These are phyloP conservation scores for Turdus rufiventris DNA, from an alignment of 2,113 vertebrate species.

Conservation along the genomic window DNA sequence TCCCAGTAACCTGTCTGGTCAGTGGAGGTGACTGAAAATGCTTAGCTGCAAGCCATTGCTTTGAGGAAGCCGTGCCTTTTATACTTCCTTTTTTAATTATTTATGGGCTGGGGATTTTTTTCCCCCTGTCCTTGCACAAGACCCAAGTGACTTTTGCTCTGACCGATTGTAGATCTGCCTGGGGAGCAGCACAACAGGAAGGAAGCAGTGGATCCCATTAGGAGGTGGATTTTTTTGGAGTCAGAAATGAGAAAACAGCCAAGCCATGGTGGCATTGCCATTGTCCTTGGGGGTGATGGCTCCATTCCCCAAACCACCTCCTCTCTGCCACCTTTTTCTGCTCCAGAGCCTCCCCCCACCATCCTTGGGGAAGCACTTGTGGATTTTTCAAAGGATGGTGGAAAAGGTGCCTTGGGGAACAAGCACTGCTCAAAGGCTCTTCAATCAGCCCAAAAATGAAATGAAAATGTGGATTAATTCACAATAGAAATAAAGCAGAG, in stretches of 20 bases:
- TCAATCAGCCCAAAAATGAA: fast-evolving
- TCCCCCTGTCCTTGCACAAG: fast-evolving
- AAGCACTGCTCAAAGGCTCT: not conserved
- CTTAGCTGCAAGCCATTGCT: slow-evolving; percentile 27
- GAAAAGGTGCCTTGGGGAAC: not conserved
- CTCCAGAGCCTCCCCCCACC: not conserved
- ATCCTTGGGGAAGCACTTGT: not conserved
- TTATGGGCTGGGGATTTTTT: not conserved
- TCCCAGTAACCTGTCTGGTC: slow-evolving; percentile 45
- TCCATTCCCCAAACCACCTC: not conserved
- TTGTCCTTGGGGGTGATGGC: fast-evolving
- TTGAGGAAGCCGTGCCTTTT: not conserved
- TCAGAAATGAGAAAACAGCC: not conserved
- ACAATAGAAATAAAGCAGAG: not conserved
- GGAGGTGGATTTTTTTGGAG: not conserved
- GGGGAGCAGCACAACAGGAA: not conserved
- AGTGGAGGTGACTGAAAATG: slow-evolving; percentile 19
- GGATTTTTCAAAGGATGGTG: not conserved
- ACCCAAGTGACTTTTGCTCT: not conserved
- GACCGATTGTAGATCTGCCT: not conserved
- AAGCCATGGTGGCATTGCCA: fast-evolving
- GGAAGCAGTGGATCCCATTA: not conserved
- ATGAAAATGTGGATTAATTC: not conserved
- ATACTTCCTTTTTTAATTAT: slow-evolving; percentile 3
- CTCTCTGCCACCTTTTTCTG: not conserved